A percentile compares a stretch with the other conserved stretches of the same genome.
Conservation (phyloP, 2,113 vertebrate genomes). For the Thunnus thynnus region DNA sequence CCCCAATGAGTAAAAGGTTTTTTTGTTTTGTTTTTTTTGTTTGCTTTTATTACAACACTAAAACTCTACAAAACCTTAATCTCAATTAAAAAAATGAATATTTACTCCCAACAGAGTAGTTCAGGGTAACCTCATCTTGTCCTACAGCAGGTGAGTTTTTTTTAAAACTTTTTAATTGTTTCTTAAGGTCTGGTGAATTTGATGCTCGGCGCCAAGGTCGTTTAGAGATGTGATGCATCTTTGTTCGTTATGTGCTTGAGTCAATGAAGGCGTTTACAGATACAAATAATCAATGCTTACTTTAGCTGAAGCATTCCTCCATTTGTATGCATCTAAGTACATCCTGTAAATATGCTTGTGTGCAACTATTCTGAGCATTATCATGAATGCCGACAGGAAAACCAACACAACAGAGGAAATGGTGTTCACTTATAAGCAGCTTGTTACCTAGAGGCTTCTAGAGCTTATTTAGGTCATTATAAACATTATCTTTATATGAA, state of each 20-base stretch:
- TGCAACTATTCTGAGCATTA: not conserved
- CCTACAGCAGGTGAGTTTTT: constrained; percentile 53
- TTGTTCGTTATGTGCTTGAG: constrained; percentile 46
- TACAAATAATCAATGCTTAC: constrained; percentile 16
- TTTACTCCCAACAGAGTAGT: constrained; percentile 69
- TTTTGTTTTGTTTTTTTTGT: not conserved
- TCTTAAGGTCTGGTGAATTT: constrained; percentile 60
- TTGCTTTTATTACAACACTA: constrained; percentile 69
- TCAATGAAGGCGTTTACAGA: constrained; percentile 35
- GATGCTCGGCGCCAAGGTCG: not conserved
- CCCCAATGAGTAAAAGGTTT: constrained; percentile 70
- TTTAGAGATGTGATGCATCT: constrained; percentile 27
- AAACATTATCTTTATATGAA: constrained; percentile 38
- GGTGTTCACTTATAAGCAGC: not conserved
- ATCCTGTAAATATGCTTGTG: constrained; percentile 2
- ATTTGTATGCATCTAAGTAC: constrained; percentile 17
- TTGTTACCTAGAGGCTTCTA: constrained; percentile 20
- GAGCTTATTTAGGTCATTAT: constrained; percentile 35
- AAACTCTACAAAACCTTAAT: constrained; percentile 78
- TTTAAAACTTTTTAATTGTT: constrained; percentile 5
- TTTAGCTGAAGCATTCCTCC: not conserved
- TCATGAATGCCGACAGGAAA: constrained; percentile 17
- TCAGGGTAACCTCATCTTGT: constrained; percentile 48
- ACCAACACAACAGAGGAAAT: not conserved
- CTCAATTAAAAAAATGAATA: constrained; percentile 75